phyloP scores from a whole-genome alignment of 2,888 invertebrate species.

The Actias luna region DNA sequence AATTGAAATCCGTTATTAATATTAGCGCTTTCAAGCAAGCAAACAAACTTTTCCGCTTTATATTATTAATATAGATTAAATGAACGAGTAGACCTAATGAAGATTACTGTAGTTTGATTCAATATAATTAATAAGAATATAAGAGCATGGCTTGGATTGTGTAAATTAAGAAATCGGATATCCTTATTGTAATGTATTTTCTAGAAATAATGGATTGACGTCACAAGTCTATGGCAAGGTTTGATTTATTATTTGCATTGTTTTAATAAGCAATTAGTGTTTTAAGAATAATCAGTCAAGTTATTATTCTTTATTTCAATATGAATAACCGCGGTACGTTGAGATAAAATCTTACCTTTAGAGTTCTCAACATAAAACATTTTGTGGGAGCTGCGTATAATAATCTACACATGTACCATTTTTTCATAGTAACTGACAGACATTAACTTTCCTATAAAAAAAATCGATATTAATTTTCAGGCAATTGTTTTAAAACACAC shows the following conservation, averaged over 20 bases:
- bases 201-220: neutral
- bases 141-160: neutral
- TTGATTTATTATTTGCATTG: constrained; percentile 3
- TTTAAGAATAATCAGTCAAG: neutral
- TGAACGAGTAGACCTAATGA: neutral
- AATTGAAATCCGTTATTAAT: no score
- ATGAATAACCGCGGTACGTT: neutral
- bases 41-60: no score
- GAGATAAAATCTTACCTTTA: no score
- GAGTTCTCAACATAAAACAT: neutral
- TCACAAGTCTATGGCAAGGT: neutral
- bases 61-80: no score
- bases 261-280: neutral
- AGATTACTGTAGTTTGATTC: neutral
- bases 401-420: no score
- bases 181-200: neutral
- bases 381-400: no score
- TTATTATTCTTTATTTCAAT: neutral
- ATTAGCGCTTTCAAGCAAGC: no score
- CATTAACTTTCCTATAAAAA: no score
- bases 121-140: neutral
- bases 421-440: no score
- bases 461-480: neutral
- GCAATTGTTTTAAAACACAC: neutral
- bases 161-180: neutral